These are phyloP conservation scores for Drosophila parthenogenetica DNA, from an alignment of 2,888 invertebrate species.

Conservation along the genomic window DNA sequence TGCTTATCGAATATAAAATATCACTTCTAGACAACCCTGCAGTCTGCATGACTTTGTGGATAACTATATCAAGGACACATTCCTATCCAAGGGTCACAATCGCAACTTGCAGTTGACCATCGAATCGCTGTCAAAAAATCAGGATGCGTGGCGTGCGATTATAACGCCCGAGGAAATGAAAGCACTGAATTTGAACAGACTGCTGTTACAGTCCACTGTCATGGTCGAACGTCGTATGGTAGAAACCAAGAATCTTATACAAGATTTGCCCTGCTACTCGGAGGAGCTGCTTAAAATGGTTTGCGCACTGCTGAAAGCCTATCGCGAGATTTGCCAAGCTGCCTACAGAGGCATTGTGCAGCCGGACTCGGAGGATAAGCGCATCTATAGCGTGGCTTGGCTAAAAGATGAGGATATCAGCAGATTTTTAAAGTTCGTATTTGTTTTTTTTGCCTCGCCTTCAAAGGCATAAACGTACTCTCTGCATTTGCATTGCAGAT, in stretches of 20 bases:
- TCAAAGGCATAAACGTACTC: not conserved
- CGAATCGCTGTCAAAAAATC: conserved; percentile 90
- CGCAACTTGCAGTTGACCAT: conserved; percentile 86
- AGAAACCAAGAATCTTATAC: conserved; percentile 89
- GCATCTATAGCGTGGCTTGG: conserved; percentile 94
- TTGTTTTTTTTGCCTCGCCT: fast-evolving
- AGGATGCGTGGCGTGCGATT: conserved; percentile 92
- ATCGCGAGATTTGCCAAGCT: conserved; percentile 90
- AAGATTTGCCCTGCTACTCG: conserved; percentile 90
- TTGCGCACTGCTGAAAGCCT: conserved; percentile 89
- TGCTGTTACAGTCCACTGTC: conserved; percentile 90
- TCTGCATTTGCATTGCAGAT: conserved; percentile 84
- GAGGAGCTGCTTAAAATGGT: conserved; percentile 91
- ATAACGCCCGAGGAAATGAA: conserved; percentile 89
- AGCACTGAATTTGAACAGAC: conserved; percentile 87
- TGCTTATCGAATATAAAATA: not conserved
- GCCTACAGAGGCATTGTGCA: conserved; percentile 92
- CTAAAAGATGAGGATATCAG: conserved; percentile 97
- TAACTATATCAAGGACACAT: conserved; percentile 94
- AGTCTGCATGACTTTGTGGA: conserved; percentile 93
- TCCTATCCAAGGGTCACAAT: conserved; percentile 91
- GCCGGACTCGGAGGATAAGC: conserved; percentile 91
- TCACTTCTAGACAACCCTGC: conserved; percentile 87
- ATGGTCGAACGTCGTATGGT: conserved; percentile 87
- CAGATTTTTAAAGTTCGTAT: conserved; percentile 91